A percentile compares a stretch with the other conserved stretches of the same genome.
Conservation (phyloP, 2,113 vertebrate species). For the Centropus bengalensis region DNA sequence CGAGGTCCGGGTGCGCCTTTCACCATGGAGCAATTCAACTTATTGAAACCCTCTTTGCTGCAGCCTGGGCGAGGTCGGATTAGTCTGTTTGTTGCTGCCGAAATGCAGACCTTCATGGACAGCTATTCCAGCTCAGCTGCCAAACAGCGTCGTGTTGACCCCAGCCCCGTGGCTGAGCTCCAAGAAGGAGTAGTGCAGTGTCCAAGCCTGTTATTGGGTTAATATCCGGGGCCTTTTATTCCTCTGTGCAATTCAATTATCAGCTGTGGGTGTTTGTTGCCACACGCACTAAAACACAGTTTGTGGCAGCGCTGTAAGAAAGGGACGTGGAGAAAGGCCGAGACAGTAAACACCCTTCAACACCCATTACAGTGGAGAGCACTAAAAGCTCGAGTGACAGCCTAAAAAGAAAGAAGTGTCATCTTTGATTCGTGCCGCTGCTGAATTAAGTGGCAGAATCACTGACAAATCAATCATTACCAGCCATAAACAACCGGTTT, state of each 20-base stretch:
- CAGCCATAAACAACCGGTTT: slow-evolving; percentile 44
- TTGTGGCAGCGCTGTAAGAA: slow-evolving; percentile 5
- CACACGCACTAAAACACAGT: slow-evolving; percentile 27
- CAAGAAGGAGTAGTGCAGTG: fast-evolving
- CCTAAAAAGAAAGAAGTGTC: slow-evolving; percentile 52
- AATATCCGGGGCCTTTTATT: background rate
- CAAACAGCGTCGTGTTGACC: background rate
- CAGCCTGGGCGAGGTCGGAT: background rate
- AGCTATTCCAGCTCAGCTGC: background rate
- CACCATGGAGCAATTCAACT: background rate
- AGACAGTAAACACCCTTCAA: slow-evolving; percentile 21
- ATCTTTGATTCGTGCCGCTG: slow-evolving; percentile 60
- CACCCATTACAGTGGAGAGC: background rate
- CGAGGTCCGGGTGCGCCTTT: background rate
- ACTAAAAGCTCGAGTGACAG: slow-evolving; percentile 51
- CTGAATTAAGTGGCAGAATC: slow-evolving; percentile 49
- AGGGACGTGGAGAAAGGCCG: background rate
- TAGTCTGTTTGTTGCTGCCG: background rate
- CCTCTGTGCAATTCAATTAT: background rate
- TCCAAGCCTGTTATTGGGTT: background rate
- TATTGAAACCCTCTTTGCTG: background rate
- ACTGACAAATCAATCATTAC: slow-evolving; percentile 62
- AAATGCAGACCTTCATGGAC: background rate
- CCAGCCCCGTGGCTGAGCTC: background rate
- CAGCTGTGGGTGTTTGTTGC: slow-evolving; percentile 13